phyloP scores from a whole-genome alignment of 2,113 vertebrate species.

The Apodemus sylvaticus region DNA sequence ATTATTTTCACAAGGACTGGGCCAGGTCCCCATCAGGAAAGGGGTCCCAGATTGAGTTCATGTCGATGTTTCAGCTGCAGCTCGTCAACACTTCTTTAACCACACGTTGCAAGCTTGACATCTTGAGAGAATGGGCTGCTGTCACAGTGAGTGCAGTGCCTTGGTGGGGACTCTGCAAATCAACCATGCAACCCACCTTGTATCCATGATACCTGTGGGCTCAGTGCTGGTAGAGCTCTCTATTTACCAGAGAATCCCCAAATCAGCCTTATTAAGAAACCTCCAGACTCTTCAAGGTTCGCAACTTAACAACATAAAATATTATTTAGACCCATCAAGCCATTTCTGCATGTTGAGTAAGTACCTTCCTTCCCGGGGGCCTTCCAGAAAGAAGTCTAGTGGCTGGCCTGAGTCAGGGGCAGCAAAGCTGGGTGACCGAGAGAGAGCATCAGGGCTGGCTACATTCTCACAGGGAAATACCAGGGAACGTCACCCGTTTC shows the following conservation, averaged over 20 bases:
- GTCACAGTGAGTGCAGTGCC: not conserved
- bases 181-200: rapidly evolving
- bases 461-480: not conserved
- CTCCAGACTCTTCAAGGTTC: not conserved
- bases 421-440: not conserved
- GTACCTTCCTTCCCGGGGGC: too few relatives aligned
- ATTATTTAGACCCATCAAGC: not conserved
- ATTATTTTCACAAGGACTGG: not conserved
- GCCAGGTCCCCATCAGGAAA: not conserved
- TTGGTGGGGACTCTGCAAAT: not conserved
- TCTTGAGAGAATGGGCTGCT: not conserved
- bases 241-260: slow-evolving; percentile 10
- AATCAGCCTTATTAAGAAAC: not conserved
- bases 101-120: not conserved
- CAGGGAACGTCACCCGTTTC: not conserved
- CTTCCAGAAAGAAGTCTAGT: not conserved
- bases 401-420: not conserved
- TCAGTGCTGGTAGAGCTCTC: not conserved
- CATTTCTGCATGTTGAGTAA: not conserved
- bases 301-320: not conserved
- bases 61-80: not conserved
- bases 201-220: not conserved
- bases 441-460: not conserved
- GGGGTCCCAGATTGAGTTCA: not conserved
- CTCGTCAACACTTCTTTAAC: not conserved